Base-by-base conservation (phyloP, 2,888 invertebrate species). In the Mythimna vitellina region DNA sequence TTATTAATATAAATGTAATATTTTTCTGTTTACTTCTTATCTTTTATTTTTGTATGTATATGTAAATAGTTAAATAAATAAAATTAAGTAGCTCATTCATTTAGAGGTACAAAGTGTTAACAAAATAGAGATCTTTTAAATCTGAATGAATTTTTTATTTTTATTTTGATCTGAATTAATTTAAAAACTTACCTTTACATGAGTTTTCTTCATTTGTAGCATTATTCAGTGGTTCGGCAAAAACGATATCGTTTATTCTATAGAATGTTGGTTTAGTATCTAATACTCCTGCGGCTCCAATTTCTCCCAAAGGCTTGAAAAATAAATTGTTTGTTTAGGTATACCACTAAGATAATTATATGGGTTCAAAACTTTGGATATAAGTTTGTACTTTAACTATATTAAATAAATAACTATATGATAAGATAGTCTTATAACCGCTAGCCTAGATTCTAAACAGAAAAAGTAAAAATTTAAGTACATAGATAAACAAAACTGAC, bases 181-280 rank as follows among this genome's bases (percentile, higher is more conserved):
- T 46, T 46, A 20, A 46, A 58, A 32, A 35, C 10, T 10, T 71
- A 83, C 82, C 70, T 65, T 72, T 56, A n/a, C 1, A n/a, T 22
- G 53, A 17, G 1, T 29, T 53, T 20, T 22, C 60, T 53, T 80
- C 46, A 54, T n/a, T 51, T 6, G 7, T 17, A 10, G 42, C 35
- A 9, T 6, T 58, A 53, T 60, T 22, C 14, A 85, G 69, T 9
- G 84, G 78, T n/a, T 85, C 86, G 0, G 84, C 86, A 57, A 84
- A 83, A 20, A 84, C 73, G 12, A 70, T n/a, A 32, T 42, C 69
- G n/a, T 83, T 70, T 3, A 76, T 32, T 74, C 58, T 70, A 32
- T 71, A 61, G 51, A 29, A 75, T 22, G 29, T 69, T 12, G 65
- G 17, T 25, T 49, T 22, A 46, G 20, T n/a, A 22, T n/a, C 1